Base-by-base conservation (phyloP, 2,888 invertebrate genomes). In the Aplocera efformata region DNA sequence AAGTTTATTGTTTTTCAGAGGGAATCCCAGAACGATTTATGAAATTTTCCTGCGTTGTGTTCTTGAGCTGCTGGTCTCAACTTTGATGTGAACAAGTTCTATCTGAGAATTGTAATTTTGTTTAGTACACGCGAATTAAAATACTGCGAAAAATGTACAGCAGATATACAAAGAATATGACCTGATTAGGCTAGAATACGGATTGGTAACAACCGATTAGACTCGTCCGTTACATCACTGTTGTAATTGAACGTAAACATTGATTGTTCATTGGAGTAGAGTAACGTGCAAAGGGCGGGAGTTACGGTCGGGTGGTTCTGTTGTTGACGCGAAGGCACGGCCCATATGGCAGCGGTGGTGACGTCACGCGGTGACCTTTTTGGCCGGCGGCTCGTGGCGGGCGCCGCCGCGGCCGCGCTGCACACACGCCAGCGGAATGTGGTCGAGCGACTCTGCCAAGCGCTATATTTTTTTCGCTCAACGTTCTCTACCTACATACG, bases 291-390 rank as follows among this genome's bases (percentile, higher is more conserved):
- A 72, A 76, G 71, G 72, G 74, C 68, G 69, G 62, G 59, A 64
- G 66, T 61, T 72, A 69, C 68, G 69, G 64, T 66, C 53, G 67
- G 63, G 44, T 64, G 49, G 48, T 49, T 54, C 41, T 52, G 52
- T 42, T 45, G 48, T 53, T 59, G 53, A 53, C 52, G 58, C 56
- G 66, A 72, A 74, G 71, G 74, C 75, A 67, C 76, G 76, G 76
- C 74, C 78, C 83, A 81, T 85, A 81, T 83, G 82, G 77, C n/a
- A n/a, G n/a, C 68, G 54, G 56, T 39, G 65, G 58, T 86, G 85
- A 85, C 86, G 86, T 86, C 86, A 86, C 76, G 63, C 72, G 56
- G 74, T 80, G 84, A 85, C 85, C 88, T 85, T 86, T 86, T 85
- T 79, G 83, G 82, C 80, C 70, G 75, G 52, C 75, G 69, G 71